Evolutionary conservation across 1,140 invertebrate species (phyloP).

Genomic region (Drosophila melanica): DNA sequence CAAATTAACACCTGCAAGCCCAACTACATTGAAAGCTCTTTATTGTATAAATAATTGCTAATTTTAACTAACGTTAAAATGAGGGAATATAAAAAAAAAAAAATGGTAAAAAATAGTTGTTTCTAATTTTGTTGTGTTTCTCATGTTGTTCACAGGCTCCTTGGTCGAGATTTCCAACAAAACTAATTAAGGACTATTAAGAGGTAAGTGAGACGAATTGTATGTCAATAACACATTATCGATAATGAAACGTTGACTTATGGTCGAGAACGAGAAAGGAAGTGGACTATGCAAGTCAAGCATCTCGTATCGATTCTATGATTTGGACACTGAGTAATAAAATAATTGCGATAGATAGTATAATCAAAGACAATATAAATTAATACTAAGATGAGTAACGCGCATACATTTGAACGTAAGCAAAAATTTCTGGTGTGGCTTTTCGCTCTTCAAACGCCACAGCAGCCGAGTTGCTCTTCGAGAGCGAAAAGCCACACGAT

Average conservation of each 20-base stretch:
- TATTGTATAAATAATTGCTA: no score
- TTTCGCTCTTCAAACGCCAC: no score
- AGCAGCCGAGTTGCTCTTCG: no score
- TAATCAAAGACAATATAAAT: no score
- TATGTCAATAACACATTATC: constrained; percentile 1
- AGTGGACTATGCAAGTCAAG: neutral
- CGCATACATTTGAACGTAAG: no score
- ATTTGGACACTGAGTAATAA: constrained; percentile 28
- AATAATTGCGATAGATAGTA: constrained; percentile 11
- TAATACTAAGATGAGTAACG: no score
- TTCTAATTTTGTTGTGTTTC: neutral
- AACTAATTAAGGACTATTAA: constrained; percentile 78
- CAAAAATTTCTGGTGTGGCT: no score
- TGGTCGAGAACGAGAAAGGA: constrained; percentile 28
- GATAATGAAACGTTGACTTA: constrained; percentile 8
- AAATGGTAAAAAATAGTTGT: neutral
- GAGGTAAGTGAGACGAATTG: constrained; percentile 56
- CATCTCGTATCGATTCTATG: neutral
- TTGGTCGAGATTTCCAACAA: constrained; percentile 59
- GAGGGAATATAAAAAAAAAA: no score
- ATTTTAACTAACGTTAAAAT: no score
- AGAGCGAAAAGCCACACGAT: no score
- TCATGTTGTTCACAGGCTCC: constrained; percentile 56
- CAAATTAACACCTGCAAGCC: no score
- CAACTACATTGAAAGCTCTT: no score